phyloP scores from a whole-genome alignment of 2,113 vertebrate genomes.

The Sinocyclocheilus maitianheensis region DNA sequence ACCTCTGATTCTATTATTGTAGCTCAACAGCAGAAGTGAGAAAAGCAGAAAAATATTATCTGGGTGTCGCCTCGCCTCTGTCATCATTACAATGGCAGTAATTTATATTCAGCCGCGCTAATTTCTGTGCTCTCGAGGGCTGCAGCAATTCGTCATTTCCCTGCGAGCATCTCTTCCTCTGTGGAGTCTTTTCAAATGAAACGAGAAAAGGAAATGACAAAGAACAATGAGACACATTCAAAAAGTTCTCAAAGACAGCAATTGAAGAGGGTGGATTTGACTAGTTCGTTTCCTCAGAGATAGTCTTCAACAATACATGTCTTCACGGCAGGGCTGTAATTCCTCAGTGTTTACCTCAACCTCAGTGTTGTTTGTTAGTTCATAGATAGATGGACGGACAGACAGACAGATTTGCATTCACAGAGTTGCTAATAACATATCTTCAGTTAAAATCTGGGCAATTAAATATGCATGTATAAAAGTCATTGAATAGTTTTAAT shows the following conservation, averaged over 20 bases:
- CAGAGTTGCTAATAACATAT: too few relatives aligned
- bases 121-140: constrained; percentile 32
- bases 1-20: constrained; percentile 31
- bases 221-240: constrained; percentile 27
- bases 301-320: neutral
- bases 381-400: too few relatives aligned
- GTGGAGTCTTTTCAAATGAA: constrained; percentile 32
- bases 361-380: too few relatives aligned
- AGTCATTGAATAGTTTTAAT: too few relatives aligned
- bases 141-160: constrained; percentile 29
- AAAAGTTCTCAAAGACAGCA: neutral
- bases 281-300: constrained; percentile 4
- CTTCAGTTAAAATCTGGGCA: too few relatives aligned
- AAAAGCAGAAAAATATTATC: constrained; percentile 28
- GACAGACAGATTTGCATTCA: too few relatives aligned
- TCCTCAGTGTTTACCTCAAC: neutral
- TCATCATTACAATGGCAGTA: constrained; percentile 33
- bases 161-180: constrained; percentile 9
- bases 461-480: too few relatives aligned
- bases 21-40: neutral
- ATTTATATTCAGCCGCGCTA: constrained; percentile 47
- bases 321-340: neutral
- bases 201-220: constrained; percentile 22
- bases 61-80: constrained; percentile 24
- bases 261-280: constrained; percentile 6